Base-by-base conservation (phyloP, 2,888 invertebrate genomes). In the Chymomyza procnemis region DNA sequence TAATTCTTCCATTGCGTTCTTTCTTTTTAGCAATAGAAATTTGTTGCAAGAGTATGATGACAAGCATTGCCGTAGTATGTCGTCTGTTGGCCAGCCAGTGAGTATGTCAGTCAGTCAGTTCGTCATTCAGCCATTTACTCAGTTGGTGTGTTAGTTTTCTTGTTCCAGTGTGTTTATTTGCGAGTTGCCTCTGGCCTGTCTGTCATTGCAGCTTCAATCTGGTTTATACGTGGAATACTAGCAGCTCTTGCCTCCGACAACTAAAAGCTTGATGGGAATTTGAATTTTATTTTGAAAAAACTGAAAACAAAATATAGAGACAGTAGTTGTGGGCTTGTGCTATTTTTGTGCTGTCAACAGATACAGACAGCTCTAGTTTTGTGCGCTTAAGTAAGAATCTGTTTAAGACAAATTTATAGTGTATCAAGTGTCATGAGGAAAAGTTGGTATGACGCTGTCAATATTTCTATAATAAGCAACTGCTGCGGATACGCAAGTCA, bases 171-270 rank as follows among this genome's bases (percentile, higher is more conserved):
- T 41, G 34, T 12, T 41, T 41, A 12, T 41, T 41, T 12, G 34
- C 34, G 1, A 41, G 12, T 56, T 67, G 77, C 75, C 65, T 54
- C 54, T 55, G 69, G 71, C 71, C 50, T 78, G 74, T 64, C 50
- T 78, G 74, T 64, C 79, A 75, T 78, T 82, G 79, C n/a, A 83
- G 81, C 77, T 79, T 84, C 58, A 46, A 56, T 34, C 1, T 12
- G 34, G 34, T 41, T 41, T 12, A 41, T 41, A 12, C 0, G 34
- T 41, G 34, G 12, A 9, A 41, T 12, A 41, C 34, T 41, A 12
- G 12, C 34, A 41, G 34, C 3, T 41, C 21, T 22, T 48, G 34
- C 19, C 41, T n/a, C 14, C n/a, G 26, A 26, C 6, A 26, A 6
- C 26, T 26, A 26, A 26, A 1, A 26, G 26, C 26, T 3, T 4